phyloP scores from a whole-genome alignment of 2,797 vertebrate genomes.

The Chelmon rostratus region DNA sequence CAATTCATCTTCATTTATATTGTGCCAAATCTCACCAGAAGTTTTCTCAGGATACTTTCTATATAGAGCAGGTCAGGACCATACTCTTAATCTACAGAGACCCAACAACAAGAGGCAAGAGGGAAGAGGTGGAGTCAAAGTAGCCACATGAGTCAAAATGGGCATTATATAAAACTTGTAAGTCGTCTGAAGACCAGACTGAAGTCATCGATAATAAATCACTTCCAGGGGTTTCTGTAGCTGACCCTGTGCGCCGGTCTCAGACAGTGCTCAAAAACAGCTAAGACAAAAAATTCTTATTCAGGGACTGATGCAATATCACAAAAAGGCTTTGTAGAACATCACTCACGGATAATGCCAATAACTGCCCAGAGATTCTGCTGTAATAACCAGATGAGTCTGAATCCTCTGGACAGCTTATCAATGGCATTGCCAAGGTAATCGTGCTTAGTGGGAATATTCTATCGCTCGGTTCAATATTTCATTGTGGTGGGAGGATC shows the following conservation, averaged over 20 bases:
- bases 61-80: too few species aligned
- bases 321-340: slow-evolving; percentile 58
- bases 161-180: slow-evolving; percentile 16
- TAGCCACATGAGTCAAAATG: slow-evolving; percentile 2
- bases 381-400: slow-evolving; percentile 67
- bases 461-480: slow-evolving; percentile 58
- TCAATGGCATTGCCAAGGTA: slow-evolving; percentile 70
- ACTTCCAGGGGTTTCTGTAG: slow-evolving; percentile 20
- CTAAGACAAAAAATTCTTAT: slow-evolving; percentile 23
- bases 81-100: too few species aligned
- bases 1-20: too few species aligned
- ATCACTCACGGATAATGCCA: slow-evolving; percentile 65
- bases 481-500: slow-evolving; percentile 51
- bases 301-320: slow-evolving; percentile 53
- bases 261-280: slow-evolving; percentile 31
- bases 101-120: background rate
- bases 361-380: slow-evolving; percentile 59
- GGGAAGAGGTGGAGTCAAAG: background rate
- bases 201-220: slow-evolving; percentile 34
- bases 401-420: slow-evolving; percentile 56
- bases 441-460: slow-evolving; percentile 62
- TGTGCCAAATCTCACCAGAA: too few species aligned
- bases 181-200: slow-evolving; percentile 24
- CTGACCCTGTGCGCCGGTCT: slow-evolving; percentile 10
- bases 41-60: too few species aligned